Percentiles rank a stretch among this genome's conserved stretches.
Conservation (phyloP, 2,797 vertebrate species). For the Enoplosus armatus region DNA sequence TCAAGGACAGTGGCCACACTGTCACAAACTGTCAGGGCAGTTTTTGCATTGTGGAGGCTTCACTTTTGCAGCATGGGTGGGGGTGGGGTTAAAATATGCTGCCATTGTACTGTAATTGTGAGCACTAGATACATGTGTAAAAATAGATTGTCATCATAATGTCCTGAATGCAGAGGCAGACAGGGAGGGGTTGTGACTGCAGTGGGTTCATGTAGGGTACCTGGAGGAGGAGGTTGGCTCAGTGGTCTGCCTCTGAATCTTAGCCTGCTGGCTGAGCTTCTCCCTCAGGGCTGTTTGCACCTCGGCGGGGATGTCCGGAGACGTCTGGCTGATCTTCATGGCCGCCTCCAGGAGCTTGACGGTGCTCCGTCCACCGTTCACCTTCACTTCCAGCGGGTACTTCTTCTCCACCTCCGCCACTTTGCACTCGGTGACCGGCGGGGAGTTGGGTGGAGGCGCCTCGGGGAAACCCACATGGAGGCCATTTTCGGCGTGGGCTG, state of each 20-base stretch:
- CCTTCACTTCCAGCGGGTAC: constrained; percentile 83
- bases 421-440: constrained; percentile 59
- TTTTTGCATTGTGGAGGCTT: constrained; percentile 8
- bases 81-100: background rate
- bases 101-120: background rate
- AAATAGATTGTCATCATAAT: background rate
- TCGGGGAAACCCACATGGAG: constrained; percentile 86
- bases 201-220: constrained; percentile 78
- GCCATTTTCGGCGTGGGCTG: constrained; percentile 80
- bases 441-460: constrained; percentile 74
- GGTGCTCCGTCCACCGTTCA: constrained; percentile 86
- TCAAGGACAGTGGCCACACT: constrained; percentile 42
- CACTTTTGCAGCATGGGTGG: background rate
- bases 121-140: background rate
- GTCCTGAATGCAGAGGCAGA: background rate
- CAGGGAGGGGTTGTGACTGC: constrained; percentile 14
- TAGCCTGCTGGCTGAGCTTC: constrained; percentile 91
- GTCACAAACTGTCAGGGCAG: constrained; percentile 47
- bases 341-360: constrained; percentile 92
- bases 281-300: constrained; percentile 94
- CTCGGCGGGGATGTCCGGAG: constrained; percentile 97
- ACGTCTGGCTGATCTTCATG: constrained; percentile 99
- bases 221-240: constrained; percentile 97
- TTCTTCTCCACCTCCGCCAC: constrained; percentile 87
- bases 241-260: constrained; percentile 97